Evolutionary conservation across 2,113 vertebrate genomes (phyloP), one percentile per base, ranked within the genome.

Genomic region (Chaetodon trifascialis): DNA sequence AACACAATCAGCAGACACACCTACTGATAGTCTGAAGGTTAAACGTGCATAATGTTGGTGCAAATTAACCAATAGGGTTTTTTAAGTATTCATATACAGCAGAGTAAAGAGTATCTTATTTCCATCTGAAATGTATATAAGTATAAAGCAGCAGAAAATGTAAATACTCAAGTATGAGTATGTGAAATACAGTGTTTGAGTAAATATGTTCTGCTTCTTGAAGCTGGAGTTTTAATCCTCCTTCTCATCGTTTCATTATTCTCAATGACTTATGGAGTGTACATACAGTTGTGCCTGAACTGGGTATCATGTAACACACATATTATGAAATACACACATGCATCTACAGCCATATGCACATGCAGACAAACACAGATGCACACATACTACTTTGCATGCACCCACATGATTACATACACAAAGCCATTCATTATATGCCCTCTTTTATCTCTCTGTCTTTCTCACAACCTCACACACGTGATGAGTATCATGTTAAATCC

Each of bases 1-100:
- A 19, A 49, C 25, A 79, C 58, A 66, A 70, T 70, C 72, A 77
- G 51, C 36, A 59, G 11, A 47, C 67, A 30, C 11, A 86, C 38
- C 11, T 34, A 70, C 42, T 83, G 67, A 44, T 21, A n/a, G 46
- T 56, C 17, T 23, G 56, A 69, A 84, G 64, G 70, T 75, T 17
- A 58, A 30, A 42, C 16, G 55, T 64, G 70, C 36, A 44, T 46
- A 44, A 60, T 44, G 19, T 47, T 78, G 21, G 17, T 67, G 30
- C 42, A 58, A 69, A 54, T 42, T 42, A 42, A 42, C 5, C 5
- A 7, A 42, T 42, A 42, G 5, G 9, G 2, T 42, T 42, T 42
- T 7, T 42, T 42, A 7, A 4, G 5, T 42, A 42, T 9, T 7
- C 5, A 17, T 6, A n/a, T 23, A 4, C 10, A 34, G 25, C 10